phyloP scores from a whole-genome alignment of 2,797 vertebrate species.

The Crax fasciolata region DNA sequence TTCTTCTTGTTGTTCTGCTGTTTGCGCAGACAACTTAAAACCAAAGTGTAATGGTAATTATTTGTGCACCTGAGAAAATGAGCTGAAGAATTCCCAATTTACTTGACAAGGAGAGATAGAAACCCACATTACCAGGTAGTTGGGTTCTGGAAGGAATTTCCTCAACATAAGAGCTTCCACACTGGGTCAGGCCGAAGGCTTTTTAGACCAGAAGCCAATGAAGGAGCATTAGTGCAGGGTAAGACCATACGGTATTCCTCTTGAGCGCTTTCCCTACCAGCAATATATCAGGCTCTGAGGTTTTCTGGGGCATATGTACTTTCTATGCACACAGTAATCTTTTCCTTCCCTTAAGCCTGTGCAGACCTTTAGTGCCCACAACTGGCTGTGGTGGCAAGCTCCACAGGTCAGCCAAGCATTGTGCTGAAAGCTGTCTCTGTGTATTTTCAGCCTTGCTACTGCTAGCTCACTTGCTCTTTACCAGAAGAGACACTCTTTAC shows the following conservation, averaged over 20 bases:
- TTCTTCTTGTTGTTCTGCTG: background rate
- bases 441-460: background rate
- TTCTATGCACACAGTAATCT: background rate
- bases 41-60: background rate
- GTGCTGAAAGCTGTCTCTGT: background rate
- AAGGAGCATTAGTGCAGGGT: background rate
- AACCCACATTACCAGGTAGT: background rate
- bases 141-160: background rate
- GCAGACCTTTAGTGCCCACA: background rate
- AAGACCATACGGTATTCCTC: background rate
- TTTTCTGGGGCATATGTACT: background rate
- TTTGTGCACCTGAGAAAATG: background rate
- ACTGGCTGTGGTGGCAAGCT: background rate
- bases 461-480: background rate
- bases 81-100: background rate
- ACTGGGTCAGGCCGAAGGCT: background rate
- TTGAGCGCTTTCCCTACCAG: background rate
- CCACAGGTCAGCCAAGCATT: background rate
- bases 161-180: background rate
- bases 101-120: background rate
- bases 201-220: accelerated
- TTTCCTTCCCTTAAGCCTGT: background rate
- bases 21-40: background rate
- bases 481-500: background rate
- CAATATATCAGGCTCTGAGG: background rate